Evolutionary conservation across 2,888 invertebrate genomes (phyloP).

Genomic region (Amblyjoppa fuscipennis): DNA sequence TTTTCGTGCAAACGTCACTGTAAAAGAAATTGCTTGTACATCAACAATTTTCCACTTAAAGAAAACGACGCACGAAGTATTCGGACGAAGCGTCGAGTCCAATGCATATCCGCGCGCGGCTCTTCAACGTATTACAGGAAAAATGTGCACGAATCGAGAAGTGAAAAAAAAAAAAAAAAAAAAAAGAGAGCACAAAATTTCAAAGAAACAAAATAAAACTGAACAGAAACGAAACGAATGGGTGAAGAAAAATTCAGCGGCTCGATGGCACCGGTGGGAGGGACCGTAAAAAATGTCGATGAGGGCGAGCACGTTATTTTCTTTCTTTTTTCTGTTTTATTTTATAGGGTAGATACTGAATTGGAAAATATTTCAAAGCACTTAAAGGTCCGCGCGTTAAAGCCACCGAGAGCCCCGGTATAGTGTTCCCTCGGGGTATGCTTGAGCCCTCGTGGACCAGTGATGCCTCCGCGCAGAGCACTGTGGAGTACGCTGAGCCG

Average conservation of each 20-base stretch:
- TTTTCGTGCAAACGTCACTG: too few relatives aligned
- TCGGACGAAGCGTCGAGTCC: too few relatives aligned
- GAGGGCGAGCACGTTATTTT: not conserved
- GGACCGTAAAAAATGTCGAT: not conserved
- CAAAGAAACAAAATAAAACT: too few relatives aligned
- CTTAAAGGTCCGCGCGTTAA: slow-evolving; percentile 50
- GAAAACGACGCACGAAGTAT: too few relatives aligned
- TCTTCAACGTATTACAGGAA: slow-evolving; percentile 39
- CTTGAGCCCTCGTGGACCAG: not conserved
- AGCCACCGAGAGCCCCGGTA: slow-evolving; percentile 50
- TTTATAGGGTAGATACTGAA: slow-evolving; percentile 30
- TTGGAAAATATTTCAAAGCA: slow-evolving; percentile 65
- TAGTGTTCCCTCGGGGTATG: slow-evolving; percentile 47
- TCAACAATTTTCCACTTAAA: too few relatives aligned
- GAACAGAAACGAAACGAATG: too few relatives aligned
- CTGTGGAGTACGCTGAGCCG: slow-evolving; percentile 24
- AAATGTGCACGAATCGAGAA: not conserved
- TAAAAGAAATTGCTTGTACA: too few relatives aligned
- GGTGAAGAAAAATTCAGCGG: too few relatives aligned
- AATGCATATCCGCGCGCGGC: not conserved
- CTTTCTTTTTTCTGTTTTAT: not conserved
- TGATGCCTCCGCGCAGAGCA: not conserved
- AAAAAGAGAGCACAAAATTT: too few relatives aligned
- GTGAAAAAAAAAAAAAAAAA: not conserved
- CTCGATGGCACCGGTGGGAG: too few relatives aligned